Evolutionary conservation across 1,140 invertebrate species (phyloP).

Genomic region (Bombus haemorrhoidalis): DNA sequence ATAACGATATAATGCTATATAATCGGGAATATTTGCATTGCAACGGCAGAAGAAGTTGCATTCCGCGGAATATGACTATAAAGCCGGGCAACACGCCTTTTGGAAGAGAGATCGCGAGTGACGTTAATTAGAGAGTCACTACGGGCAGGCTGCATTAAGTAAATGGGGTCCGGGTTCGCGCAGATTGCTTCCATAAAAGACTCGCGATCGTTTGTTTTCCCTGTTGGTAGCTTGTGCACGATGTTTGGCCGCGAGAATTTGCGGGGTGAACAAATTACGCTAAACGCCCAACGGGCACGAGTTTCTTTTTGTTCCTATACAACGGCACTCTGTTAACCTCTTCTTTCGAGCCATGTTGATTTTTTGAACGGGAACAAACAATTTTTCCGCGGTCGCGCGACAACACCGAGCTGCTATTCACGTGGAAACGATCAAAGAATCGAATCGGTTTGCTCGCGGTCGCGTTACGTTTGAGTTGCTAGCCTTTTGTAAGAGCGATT

Average conservation of each 20-base stretch:
- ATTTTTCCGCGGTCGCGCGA: background rate
- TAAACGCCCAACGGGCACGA: background rate
- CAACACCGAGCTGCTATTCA: background rate
- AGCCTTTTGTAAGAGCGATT: background rate
- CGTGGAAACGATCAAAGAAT: conserved; percentile 8
- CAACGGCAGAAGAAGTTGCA: background rate
- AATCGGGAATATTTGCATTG: background rate
- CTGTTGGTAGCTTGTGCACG: conserved; percentile 3
- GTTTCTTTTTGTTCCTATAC: background rate
- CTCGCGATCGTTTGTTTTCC: conserved; percentile 50
- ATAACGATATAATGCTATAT: background rate
- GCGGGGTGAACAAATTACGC: conserved; percentile 40
- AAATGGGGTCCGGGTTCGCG: conserved; percentile 33
- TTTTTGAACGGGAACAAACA: background rate
- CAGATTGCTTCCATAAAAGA: conserved; percentile 50
- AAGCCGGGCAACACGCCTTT: conserved; percentile 28
- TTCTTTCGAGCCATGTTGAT: conserved; percentile 4
- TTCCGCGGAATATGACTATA: conserved; percentile 14
- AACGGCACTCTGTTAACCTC: background rate
- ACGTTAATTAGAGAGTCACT: conserved; percentile 50
- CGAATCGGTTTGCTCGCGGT: background rate
- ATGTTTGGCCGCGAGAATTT: conserved; percentile 34
- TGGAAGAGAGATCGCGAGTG: conserved; percentile 31
- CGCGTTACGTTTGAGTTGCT: background rate
- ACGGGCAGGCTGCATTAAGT: conserved; percentile 46